Percentiles rank a stretch among this genome's conserved stretches.
phyloP scores from a whole-genome alignment of 1,140 invertebrate genomes.

The Cherax quadricarinatus region DNA sequence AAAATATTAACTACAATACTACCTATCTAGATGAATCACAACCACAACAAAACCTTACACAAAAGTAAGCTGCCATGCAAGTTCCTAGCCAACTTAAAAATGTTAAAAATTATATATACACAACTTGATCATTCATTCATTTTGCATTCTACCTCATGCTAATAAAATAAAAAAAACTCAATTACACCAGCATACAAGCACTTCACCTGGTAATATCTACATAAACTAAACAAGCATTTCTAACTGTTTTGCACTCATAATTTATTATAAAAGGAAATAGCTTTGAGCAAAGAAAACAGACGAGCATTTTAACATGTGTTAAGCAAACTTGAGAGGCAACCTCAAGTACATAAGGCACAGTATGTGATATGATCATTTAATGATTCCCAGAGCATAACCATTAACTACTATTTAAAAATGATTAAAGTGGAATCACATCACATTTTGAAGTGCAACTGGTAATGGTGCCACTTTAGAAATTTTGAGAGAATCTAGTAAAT shows the following conservation, averaged over 20 bases:
- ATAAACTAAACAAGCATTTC: not conserved
- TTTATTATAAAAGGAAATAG: not conserved
- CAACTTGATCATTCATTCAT: not conserved
- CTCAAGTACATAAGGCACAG: conserved; percentile 8
- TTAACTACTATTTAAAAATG: not conserved
- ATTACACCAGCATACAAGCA: not conserved
- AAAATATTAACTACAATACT: not conserved
- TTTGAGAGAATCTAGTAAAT: conserved; percentile 58
- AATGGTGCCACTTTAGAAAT: conserved; percentile 49
- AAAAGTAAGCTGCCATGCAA: not conserved
- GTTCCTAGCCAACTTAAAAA: not conserved
- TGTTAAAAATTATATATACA: not conserved
- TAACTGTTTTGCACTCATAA: not conserved
- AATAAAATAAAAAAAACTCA: not conserved
- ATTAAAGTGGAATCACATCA: not conserved
- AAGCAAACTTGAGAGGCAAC: conserved; percentile 2
- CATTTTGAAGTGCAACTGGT: conserved; percentile 58
- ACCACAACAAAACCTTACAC: not conserved
- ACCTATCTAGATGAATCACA: not conserved
- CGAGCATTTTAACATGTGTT: conserved; percentile 2
- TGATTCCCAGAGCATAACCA: conserved; percentile 10
- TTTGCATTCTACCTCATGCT: not conserved
- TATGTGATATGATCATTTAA: conserved; percentile 2
- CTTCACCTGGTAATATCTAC: not conserved
- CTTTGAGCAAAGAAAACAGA: not conserved